phyloP scores from a whole-genome alignment of 2,888 invertebrate species.

The Chaitophorus viminalis region DNA sequence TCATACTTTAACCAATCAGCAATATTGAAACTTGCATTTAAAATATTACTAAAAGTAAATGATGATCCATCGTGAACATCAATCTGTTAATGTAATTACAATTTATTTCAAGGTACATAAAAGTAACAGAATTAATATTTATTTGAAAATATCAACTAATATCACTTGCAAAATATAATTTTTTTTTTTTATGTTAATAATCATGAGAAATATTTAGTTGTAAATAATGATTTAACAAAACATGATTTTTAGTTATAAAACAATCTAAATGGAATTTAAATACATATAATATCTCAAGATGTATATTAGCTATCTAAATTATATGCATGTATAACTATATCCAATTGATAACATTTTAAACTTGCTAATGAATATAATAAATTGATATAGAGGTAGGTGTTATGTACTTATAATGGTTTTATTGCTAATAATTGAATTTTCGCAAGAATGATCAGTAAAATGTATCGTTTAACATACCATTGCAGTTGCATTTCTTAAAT shows the following conservation, averaged over 20 bases:
- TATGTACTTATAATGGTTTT: not conserved
- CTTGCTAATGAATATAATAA: not conserved
- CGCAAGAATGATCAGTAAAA: not conserved
- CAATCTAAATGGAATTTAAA: not conserved
- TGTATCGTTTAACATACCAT: constrained; percentile 13
- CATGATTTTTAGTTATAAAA: not conserved
- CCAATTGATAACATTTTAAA: not conserved
- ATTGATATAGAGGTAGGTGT: not conserved
- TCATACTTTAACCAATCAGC: constrained; percentile 66
- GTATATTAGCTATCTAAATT: too few relatives aligned
- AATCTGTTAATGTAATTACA: constrained; percentile 68
- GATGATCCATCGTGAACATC: constrained; percentile 72
- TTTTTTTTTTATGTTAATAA: too few relatives aligned
- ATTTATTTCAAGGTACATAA: not conserved
- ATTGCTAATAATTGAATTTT: not conserved
- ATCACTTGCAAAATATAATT: too few relatives aligned
- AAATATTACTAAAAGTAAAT: constrained; percentile 71
- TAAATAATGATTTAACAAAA: too few relatives aligned
- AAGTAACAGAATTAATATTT: too few relatives aligned
- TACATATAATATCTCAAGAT: too few relatives aligned
- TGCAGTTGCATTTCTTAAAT: constrained; percentile 1
- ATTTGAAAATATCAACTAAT: too few relatives aligned
- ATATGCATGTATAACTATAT: too few relatives aligned
- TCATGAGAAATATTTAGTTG: not conserved
- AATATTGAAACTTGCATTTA: constrained; percentile 72